phyloP scores from a whole-genome alignment of 2,888 invertebrate genomes.

The Leptopilina myrica region DNA sequence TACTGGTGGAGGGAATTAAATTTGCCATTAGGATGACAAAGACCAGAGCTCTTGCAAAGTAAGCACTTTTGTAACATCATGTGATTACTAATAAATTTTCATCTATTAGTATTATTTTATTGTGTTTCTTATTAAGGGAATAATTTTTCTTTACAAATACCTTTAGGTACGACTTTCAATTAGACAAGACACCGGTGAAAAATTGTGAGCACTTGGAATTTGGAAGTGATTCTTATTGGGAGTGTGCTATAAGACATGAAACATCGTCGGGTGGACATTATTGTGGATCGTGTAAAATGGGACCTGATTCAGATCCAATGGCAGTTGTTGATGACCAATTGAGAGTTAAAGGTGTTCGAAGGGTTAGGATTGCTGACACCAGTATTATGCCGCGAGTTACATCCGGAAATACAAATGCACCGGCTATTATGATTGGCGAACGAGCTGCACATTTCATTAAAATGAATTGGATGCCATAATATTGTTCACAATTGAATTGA shows the following conservation, averaged over 20 bases:
- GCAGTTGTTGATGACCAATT: constrained; percentile 80
- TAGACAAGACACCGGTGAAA: constrained; percentile 85
- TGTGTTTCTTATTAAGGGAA: too few species aligned
- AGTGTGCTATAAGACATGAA: constrained; percentile 79
- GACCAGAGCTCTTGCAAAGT: constrained; percentile 80
- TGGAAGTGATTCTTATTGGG: constrained; percentile 82
- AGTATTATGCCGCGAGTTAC: constrained; percentile 79
- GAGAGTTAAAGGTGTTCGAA: constrained; percentile 77
- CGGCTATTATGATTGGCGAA: constrained; percentile 80
- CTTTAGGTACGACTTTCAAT: constrained; percentile 84
- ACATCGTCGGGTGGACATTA: constrained; percentile 83
- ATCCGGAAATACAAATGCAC: constrained; percentile 80
- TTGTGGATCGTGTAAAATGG: constrained; percentile 83
- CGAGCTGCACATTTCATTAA: constrained; percentile 78
- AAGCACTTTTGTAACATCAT: constrained; percentile 34
- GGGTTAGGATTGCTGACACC: constrained; percentile 79
- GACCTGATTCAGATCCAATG: constrained; percentile 78
- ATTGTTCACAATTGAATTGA: too few species aligned
- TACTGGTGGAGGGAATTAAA: constrained; percentile 89
- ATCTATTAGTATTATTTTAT: too few species aligned
- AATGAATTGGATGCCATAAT: constrained; percentile 71
- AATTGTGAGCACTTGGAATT: constrained; percentile 87
- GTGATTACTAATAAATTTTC: too few species aligned
- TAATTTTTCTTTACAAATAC: constrained; percentile 57
- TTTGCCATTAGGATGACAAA: constrained; percentile 85